phyloP scores from a whole-genome alignment of 2,888 invertebrate species.

The Melipona bicolor region DNA sequence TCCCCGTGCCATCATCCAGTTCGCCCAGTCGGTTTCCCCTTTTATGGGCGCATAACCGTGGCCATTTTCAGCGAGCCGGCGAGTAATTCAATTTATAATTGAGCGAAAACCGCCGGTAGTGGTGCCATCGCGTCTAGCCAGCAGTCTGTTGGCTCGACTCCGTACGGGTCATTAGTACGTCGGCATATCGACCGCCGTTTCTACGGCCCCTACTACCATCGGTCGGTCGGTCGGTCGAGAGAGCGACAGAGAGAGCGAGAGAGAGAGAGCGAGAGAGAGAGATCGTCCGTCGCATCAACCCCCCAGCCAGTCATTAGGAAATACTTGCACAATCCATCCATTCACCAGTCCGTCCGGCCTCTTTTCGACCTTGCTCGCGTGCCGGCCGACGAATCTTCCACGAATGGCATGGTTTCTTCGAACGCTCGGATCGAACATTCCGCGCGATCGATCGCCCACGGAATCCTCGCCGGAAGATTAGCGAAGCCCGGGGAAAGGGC shows the following conservation, averaged over 20 bases:
- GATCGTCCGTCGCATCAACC: constrained; percentile 55
- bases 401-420: not conserved
- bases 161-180: constrained; percentile 83
- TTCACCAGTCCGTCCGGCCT: constrained; percentile 68
- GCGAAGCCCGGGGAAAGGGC: too few species aligned
- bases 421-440: constrained; percentile 8
- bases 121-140: constrained; percentile 82
- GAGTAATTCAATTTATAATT: constrained; percentile 83
- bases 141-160: constrained; percentile 80
- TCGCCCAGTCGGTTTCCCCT: constrained; percentile 61
- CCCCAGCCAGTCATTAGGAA: constrained; percentile 79
- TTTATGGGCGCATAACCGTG: constrained; percentile 74
- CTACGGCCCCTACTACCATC: constrained; percentile 47
- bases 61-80: constrained; percentile 71
- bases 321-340: constrained; percentile 80
- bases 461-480: constrained; percentile 5
- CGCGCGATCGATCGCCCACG: constrained; percentile 4
- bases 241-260: not conserved
- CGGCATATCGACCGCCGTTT: constrained; percentile 80
- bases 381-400: not conserved
- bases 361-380: constrained; percentile 55
- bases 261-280: not conserved
- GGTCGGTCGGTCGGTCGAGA: not conserved
- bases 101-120: constrained; percentile 79
- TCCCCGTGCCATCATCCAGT: constrained; percentile 38